phyloP scores from a whole-genome alignment of 2,888 invertebrate genomes.

The Liodrosophila aerea region DNA sequence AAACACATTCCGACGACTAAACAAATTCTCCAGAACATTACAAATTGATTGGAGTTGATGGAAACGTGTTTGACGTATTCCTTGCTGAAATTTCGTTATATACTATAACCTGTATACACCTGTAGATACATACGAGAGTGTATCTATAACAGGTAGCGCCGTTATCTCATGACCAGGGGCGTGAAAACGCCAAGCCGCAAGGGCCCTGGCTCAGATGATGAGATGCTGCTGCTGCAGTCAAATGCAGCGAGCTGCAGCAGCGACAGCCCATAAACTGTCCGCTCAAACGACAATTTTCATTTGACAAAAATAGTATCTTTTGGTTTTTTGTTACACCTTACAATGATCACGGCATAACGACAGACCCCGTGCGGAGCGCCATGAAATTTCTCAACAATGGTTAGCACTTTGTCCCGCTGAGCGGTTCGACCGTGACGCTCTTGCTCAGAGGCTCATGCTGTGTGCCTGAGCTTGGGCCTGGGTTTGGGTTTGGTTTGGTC shows the following conservation, averaged over 20 bases:
- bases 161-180: slow-evolving; percentile 34
- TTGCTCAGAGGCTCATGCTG: slow-evolving; percentile 57
- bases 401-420: slow-evolving; percentile 72
- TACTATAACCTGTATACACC: not conserved
- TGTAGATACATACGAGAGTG: no score
- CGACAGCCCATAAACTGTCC: slow-evolving; percentile 41
- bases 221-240: slow-evolving; percentile 1
- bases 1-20: no score
- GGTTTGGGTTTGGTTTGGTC: slow-evolving; percentile 2
- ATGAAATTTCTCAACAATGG: slow-evolving; percentile 75
- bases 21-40: not conserved
- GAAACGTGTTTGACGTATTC: slow-evolving; percentile 3
- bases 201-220: slow-evolving; percentile 10
- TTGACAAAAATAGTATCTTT: slow-evolving; percentile 69
- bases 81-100: slow-evolving; percentile 3
- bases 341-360: slow-evolving; percentile 49
- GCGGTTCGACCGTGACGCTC: slow-evolving; percentile 62
- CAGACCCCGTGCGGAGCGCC: slow-evolving; percentile 68
- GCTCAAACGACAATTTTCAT: slow-evolving; percentile 61
- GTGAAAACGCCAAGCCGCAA: slow-evolving; percentile 60
- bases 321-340: slow-evolving; percentile 76
- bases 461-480: slow-evolving; percentile 21
- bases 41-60: slow-evolving; percentile 7
- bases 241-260: not conserved
- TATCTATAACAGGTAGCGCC: slow-evolving; percentile 24